Evolutionary conservation across 2,797 vertebrate genomes (phyloP).

Genomic region (Phataginus tricuspis): DNA sequence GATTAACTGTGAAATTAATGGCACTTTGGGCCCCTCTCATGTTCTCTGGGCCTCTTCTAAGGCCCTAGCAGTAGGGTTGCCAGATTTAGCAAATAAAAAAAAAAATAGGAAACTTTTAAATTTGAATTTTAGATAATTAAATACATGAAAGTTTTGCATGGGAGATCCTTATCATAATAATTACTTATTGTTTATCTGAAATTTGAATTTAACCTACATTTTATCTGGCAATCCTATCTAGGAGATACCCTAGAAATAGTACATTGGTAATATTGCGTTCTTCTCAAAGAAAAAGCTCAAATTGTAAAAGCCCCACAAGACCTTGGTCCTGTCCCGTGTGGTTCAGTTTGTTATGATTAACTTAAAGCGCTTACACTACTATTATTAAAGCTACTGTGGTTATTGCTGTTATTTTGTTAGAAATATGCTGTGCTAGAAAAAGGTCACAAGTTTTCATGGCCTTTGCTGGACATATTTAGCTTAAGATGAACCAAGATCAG

Average conservation of each 20-base stretch:
- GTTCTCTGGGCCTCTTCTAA: background rate
- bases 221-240: background rate
- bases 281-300: background rate
- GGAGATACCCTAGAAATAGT: background rate
- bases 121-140: background rate
- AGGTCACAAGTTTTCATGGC: background rate
- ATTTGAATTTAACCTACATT: background rate
- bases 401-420: background rate
- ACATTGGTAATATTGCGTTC: background rate
- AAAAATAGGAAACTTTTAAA: background rate
- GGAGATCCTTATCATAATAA: background rate
- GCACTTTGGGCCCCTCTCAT: background rate
- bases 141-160: background rate
- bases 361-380: background rate
- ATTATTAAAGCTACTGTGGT: background rate
- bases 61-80: background rate
- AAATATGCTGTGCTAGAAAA: background rate
- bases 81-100: background rate
- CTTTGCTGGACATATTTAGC: background rate
- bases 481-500: background rate
- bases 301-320: background rate
- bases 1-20: background rate
- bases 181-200: background rate
- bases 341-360: background rate
- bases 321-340: background rate